Evolutionary conservation across 2,888 invertebrate species (phyloP).

Genomic region (Hirtodrosophila cameraria): DNA sequence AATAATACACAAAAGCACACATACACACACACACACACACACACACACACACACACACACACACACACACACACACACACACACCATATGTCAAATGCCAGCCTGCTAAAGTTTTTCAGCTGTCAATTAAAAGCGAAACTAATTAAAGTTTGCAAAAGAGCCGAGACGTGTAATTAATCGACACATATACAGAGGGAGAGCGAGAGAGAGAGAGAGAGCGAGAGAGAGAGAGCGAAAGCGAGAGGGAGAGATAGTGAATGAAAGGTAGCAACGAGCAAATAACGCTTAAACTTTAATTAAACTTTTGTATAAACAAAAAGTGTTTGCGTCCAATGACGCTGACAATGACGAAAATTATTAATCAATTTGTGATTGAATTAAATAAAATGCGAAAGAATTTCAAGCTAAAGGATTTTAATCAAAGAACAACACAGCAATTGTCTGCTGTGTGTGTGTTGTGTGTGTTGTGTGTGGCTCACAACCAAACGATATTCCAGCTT

Average conservation of each 20-base stretch:
- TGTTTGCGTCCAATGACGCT: constrained; percentile 32
- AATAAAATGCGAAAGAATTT: constrained; percentile 17
- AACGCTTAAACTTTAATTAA: constrained; percentile 75
- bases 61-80: constrained; percentile 13
- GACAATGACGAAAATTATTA: constrained; percentile 68
- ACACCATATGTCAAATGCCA: constrained; percentile 56
- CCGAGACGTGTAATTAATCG: constrained; percentile 73
- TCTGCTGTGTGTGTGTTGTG: not conserved
- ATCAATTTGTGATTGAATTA: constrained; percentile 68
- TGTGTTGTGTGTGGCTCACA: constrained; percentile 19
- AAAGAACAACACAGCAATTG: constrained; percentile 6
- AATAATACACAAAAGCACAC: too few species aligned
- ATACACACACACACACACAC: constrained; percentile 5
- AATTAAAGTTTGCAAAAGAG: constrained; percentile 74
- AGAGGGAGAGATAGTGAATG: not conserved
- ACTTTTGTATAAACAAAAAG: constrained; percentile 62
- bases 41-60: constrained; percentile 9
- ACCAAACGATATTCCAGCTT: constrained; percentile 14
- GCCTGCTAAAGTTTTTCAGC: constrained; percentile 67
- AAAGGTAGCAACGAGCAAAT: constrained; percentile 36
- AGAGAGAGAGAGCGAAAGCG: not conserved
- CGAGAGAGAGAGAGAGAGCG: not conserved
- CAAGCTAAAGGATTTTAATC: constrained; percentile 28
- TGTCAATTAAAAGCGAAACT: constrained; percentile 77
- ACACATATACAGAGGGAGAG: constrained; percentile 35